Percentiles rank a stretch among this genome's conserved stretches.
Evolutionary conservation across 2,888 invertebrate species (phyloP).

Genomic region (Sesamia inferens): DNA sequence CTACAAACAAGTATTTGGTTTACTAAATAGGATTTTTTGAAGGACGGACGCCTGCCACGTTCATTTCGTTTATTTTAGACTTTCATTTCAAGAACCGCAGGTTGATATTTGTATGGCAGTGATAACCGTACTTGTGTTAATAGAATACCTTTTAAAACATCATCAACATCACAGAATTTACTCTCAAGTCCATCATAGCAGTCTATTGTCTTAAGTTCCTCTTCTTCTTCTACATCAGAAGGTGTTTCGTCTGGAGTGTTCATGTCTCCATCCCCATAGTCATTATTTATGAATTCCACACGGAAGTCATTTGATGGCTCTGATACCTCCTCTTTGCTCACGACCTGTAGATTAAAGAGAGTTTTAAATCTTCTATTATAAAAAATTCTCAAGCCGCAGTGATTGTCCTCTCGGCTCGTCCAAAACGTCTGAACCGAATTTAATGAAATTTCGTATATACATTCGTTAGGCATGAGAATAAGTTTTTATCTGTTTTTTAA

Average conservation of each 20-base stretch:
- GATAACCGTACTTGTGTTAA: neutral
- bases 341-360: conserved; percentile 43
- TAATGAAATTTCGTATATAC: too few species aligned
- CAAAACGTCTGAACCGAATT: too few species aligned
- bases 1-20: too few species aligned
- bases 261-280: conserved; percentile 54
- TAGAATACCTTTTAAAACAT: conserved; percentile 60
- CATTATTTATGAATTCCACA: conserved; percentile 52
- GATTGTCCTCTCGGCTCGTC: too few species aligned
- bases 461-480: too few species aligned
- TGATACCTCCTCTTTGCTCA: conserved; percentile 50
- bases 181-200: conserved; percentile 51
- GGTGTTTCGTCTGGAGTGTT: conserved; percentile 40
- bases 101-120: neutral
- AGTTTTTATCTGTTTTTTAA: too few species aligned
- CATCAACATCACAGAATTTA: conserved; percentile 61
- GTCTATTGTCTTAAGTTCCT: conserved; percentile 41
- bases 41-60: too few species aligned
- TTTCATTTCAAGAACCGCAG: too few species aligned
- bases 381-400: too few species aligned
- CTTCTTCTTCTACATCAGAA: conserved; percentile 41
- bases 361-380: too few species aligned
- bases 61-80: too few species aligned
- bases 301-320: conserved; percentile 45
- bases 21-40: too few species aligned